Conservation (phyloP, 1,140 invertebrate genomes). For the Drosophila busckii region DNA sequence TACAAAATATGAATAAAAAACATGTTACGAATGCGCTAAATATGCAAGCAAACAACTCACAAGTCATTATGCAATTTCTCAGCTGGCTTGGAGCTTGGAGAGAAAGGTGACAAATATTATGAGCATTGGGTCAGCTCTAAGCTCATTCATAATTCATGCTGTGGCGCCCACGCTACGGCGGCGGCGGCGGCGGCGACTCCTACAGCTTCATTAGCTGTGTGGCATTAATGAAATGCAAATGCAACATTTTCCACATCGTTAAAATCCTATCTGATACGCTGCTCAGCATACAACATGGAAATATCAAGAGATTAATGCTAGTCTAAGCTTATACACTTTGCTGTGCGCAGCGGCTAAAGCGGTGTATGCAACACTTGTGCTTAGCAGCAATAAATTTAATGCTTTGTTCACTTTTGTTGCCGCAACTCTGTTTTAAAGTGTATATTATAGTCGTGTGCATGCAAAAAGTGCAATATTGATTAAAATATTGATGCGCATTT, state of each 20-base stretch:
- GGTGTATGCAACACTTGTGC: too few relatives aligned
- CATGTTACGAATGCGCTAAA: slow-evolving; percentile 47
- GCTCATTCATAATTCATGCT: slow-evolving; percentile 15
- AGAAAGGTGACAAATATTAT: slow-evolving; percentile 10
- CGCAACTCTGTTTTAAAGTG: too few relatives aligned
- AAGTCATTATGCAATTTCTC: slow-evolving; percentile 19
- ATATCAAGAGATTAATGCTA: slow-evolving; percentile 42
- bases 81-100: not conserved
- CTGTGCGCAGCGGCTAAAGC: too few relatives aligned
- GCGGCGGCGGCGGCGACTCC: too few relatives aligned
- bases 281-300: not conserved
- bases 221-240: slow-evolving; percentile 40
- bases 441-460: too few relatives aligned
- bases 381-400: too few relatives aligned
- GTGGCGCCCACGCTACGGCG: slow-evolving; percentile 15
- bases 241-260: slow-evolving; percentile 47
- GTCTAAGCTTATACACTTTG: too few relatives aligned
- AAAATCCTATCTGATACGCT: slow-evolving; percentile 18
- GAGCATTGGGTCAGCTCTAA: not conserved
- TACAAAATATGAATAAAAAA: slow-evolving; percentile 12
- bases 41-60: slow-evolving; percentile 41
- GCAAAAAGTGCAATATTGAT: too few relatives aligned
- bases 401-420: too few relatives aligned
- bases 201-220: slow-evolving; percentile 46
- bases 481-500: too few relatives aligned